Base-by-base conservation (phyloP, 2,888 invertebrate genomes). In the Lasioglossum calceatum region DNA sequence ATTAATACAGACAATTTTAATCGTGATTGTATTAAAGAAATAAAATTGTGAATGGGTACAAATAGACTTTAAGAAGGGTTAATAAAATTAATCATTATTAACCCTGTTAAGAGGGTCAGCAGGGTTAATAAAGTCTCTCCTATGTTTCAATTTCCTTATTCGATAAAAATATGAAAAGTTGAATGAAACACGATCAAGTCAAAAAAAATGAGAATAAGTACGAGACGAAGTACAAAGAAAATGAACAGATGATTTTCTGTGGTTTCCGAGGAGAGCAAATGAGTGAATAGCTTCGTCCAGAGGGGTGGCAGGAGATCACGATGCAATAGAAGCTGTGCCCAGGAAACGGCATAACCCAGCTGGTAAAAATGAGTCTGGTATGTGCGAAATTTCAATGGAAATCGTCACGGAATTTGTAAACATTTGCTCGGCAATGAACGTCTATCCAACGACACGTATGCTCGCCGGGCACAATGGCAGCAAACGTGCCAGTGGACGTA, bases 401-500 rank as follows among this genome's bases (percentile, higher is more conserved):
- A 61, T 32, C 71, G 50, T 5, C 4, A 42, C 39, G 71, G 42
- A 71, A 71, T 42, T 71, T 71, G 39, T 71, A 42, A 42, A 71
- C 42, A 42, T 71, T 42, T 70, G 70, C 36, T 36, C 70, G 70
- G 71, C 61, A 14, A 32, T 54, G 61, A 36, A 72, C 67, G 71
- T 67, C 42, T 70, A 82, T 73, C 47, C 47, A 23, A 27, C 67
- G 54, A 39, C 78, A 72, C 87, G 82, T 79, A 79, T 77, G 77
- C 77, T 81, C 74, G 19, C 14, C 76, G 72, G 58, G 74, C 72
- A 81, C 79, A 82, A 85, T 85, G 64, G 85, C 81, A 81, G 82
- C 77, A 72, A 58, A 64, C 47, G 81, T 81, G 81, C 85, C 74
- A 80, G 82, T 80, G 79, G 79, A 76, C 84, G 61, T 50, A 84